Conservation (phyloP, 2,113 vertebrate species). For the Alces alces region DNA sequence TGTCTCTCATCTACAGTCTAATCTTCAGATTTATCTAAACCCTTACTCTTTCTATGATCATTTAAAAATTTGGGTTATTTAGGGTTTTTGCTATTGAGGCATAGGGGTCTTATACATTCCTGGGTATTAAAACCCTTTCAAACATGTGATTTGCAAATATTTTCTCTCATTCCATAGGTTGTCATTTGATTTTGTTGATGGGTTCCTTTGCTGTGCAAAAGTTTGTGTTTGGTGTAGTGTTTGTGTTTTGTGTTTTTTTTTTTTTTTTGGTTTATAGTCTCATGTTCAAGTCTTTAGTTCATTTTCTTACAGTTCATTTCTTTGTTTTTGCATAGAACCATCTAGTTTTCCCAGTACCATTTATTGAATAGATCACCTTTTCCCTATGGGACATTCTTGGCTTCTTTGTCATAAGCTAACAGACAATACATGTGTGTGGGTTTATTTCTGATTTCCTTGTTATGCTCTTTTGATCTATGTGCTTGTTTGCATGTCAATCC, state of each 20-base stretch:
- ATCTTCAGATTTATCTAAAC: neutral
- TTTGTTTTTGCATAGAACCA: neutral
- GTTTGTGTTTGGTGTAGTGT: neutral
- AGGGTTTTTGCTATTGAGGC: neutral
- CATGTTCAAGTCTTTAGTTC: neutral
- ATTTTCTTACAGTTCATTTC: neutral
- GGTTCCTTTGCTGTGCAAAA: neutral
- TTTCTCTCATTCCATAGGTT: neutral
- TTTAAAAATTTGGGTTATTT: neutral
- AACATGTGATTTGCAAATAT: neutral
- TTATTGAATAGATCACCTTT: neutral
- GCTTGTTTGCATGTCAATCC: neutral
- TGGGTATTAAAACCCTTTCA: neutral
- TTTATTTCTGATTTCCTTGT: neutral
- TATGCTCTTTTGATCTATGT: neutral
- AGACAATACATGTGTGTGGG: neutral
- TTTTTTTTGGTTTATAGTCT: neutral
- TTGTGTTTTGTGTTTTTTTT: neutral
- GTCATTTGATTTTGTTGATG: neutral
- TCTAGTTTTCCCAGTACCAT: neutral
- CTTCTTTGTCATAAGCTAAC: neutral
- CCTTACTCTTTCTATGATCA: neutral
- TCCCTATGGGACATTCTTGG: neutral
- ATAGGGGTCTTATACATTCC: neutral
- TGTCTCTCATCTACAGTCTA: neutral